A percentile compares a stretch with the other conserved stretches of the same genome.
phyloP scores from a whole-genome alignment of 2,888 invertebrate genomes.

The Lycaena phlaeas region DNA sequence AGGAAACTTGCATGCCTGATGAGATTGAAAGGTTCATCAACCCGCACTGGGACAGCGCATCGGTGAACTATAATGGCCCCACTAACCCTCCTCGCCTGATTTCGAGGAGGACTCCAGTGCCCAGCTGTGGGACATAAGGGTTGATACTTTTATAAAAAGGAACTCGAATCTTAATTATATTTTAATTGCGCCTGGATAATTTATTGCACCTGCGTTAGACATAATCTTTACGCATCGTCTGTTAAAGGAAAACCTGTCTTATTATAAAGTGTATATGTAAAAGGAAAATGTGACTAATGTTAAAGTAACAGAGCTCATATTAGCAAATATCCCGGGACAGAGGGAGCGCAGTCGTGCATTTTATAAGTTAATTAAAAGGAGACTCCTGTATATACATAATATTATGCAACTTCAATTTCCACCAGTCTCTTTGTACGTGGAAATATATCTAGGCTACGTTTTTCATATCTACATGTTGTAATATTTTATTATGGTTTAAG shows the following conservation, averaged over 20 bases:
- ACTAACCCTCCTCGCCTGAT: too few relatives aligned
- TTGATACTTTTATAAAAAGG: too few relatives aligned
- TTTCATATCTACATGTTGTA: too few relatives aligned
- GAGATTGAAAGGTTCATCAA: too few relatives aligned
- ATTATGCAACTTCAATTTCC: constrained; percentile 10
- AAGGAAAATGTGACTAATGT: neutral
- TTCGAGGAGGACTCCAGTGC: too few relatives aligned
- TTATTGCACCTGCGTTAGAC: neutral
- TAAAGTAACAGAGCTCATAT: neutral
- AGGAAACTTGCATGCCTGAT: too few relatives aligned
- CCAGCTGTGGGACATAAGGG: too few relatives aligned
- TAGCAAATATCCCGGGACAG: neutral
- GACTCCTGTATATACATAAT: constrained; percentile 8
- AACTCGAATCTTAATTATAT: too few relatives aligned
- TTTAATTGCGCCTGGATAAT: neutral
- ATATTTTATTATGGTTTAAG: too few relatives aligned
- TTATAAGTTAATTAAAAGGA: constrained; percentile 12
- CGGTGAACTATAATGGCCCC: too few relatives aligned
- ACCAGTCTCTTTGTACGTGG: constrained; percentile 1
- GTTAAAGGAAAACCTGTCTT: neutral
- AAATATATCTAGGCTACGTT: too few relatives aligned
- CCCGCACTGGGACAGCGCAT: too few relatives aligned
- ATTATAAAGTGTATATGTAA: neutral
- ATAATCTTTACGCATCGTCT: neutral
- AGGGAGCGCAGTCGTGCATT: constrained; percentile 8